Base-by-base conservation (phyloP, 2,888 invertebrate genomes). In the Platerodrilus igneus region DNA sequence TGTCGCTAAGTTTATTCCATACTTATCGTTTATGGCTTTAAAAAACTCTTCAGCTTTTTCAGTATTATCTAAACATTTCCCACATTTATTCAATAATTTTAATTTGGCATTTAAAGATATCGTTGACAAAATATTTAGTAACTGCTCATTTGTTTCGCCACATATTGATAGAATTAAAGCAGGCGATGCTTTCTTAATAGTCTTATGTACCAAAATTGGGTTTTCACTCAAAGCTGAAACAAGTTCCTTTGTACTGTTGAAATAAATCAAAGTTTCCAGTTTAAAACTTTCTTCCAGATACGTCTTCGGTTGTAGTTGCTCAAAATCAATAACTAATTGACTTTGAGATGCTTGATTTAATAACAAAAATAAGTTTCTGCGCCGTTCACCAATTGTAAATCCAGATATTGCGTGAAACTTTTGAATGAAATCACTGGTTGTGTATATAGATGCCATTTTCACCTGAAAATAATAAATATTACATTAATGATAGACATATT, bases 171-270 rank as follows among this genome's bases (percentile, higher is more conserved):
- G 3, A 10, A 7, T 3, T 27, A 5, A 3, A 4, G 13, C 4
- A 11, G 13, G 13, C 27, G 11, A 27, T 3, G 22, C 9, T 4
- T 10, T 9, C 9, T 38, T 43, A n/a, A 43, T 30, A 21, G 38
- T 30, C 19, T 34, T 43, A 3, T 26, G 17, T 10, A 41, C 23
- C 4, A 16, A 15, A 6, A n/a, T n/a, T 7, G 18, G 10, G 34
- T 43, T 43, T 16, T 28, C 34, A 25, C 19, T 13, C 6, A 43
- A 14, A 3, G 38, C 11, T 17, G 38, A 33, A 10, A 43, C 6
- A 6, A 38, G n/a, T 16, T 33, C 28, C 2, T 17, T 20, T 14
- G 33, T 21, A 10, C 21, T 28, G 14, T 26, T 14, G 22, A 34
- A 43, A 13, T 22, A 23, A 3, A 43, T 8, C 6, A 43, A 14